These are phyloP conservation scores for Microtus richardsoni DNA, from an alignment of 2,113 vertebrate genomes.

Conservation along the genomic window DNA sequence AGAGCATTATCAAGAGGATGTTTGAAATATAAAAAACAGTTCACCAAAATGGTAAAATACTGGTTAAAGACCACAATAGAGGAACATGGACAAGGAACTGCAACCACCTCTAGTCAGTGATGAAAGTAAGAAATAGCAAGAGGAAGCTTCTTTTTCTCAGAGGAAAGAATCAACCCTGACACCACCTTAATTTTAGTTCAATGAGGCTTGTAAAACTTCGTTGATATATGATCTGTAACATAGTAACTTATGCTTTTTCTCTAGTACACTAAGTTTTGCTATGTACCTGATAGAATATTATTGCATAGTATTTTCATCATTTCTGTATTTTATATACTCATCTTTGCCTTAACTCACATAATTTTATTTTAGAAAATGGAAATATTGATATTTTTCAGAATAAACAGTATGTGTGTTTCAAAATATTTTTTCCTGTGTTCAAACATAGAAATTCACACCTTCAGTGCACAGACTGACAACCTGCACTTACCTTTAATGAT, in stretches of 20 bases:
- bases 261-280: background rate
- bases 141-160: background rate
- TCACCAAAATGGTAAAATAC: rapidly evolving
- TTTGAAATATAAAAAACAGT: background rate
- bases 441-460: background rate
- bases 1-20: background rate
- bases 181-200: background rate
- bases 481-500: rapidly evolving
- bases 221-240: background rate
- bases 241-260: background rate
- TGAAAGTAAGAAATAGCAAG: background rate
- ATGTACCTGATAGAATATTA: background rate
- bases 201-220: background rate
- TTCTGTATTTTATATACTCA: background rate
- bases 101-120: background rate
- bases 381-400: background rate
- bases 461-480: too few relatives aligned
- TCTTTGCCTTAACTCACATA: background rate
- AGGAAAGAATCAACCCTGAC: background rate
- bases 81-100: too few relatives aligned
- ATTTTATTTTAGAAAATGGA: background rate
- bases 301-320: background rate
- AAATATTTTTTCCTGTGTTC: background rate
- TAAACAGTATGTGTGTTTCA: background rate
- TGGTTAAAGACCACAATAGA: background rate